These are phyloP conservation scores for Ia io DNA, from an alignment of 2,113 vertebrate genomes.

Conservation along the genomic window DNA sequence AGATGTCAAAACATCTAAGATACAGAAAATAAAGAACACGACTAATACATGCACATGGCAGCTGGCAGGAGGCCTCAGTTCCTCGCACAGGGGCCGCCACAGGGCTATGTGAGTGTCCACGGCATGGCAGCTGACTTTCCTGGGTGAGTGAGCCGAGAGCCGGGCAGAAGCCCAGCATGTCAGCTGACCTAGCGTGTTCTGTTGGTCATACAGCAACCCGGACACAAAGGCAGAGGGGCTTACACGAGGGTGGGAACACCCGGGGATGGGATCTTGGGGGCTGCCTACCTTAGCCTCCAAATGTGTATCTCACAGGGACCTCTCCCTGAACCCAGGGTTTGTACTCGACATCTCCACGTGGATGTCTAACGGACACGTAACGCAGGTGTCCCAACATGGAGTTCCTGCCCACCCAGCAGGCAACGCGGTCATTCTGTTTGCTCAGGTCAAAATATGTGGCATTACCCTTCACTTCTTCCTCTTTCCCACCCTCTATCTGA, in stretches of 20 bases:
- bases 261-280: neutral
- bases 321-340: neutral
- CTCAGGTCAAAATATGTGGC: neutral
- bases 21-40: neutral
- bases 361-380: fast-evolving
- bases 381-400: neutral
- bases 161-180: neutral
- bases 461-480: neutral
- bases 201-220: neutral
- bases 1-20: neutral
- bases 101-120: neutral
- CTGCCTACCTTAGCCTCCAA: no score
- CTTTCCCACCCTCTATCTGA: neutral
- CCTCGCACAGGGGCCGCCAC: neutral
- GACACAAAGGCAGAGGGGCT: neutral
- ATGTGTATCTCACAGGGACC: neutral
- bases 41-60: neutral
- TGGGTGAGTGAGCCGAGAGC: neutral
- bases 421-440: fast-evolving
- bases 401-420: neutral
- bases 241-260: neutral
- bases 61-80: neutral
- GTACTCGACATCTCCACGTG: neutral
- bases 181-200: neutral
- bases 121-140: neutral